Conservation (phyloP, 2,113 vertebrate genomes). For the Chrysochloris asiatica region DNA sequence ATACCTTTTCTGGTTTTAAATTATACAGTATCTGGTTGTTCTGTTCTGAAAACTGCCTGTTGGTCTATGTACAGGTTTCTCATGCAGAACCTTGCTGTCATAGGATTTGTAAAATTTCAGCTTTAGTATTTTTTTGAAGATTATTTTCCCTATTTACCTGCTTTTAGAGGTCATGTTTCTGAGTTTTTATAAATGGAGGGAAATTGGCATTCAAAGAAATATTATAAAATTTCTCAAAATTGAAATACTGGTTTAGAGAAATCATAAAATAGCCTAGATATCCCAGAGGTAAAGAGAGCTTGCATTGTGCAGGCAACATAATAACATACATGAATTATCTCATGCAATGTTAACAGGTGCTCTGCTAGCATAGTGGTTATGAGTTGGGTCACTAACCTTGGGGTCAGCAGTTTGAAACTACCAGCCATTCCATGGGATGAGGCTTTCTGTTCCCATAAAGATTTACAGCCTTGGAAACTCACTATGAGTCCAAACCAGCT, state of each 20-base stretch:
- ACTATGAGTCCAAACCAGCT: no score
- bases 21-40: background rate
- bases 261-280: background rate
- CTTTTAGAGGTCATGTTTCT: slow-evolving; percentile 40
- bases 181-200: background rate
- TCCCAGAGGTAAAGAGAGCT: slow-evolving; percentile 28
- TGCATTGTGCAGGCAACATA: background rate
- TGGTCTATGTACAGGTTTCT: background rate
- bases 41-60: background rate
- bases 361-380: no score
- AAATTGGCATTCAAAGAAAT: background rate
- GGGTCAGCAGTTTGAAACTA: no score
- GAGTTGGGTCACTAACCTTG: no score
- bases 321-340: background rate
- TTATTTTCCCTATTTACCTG: slow-evolving; percentile 12
- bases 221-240: slow-evolving; percentile 18
- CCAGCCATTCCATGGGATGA: no score
- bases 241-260: slow-evolving; percentile 41
- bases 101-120: background rate
- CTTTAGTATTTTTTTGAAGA: background rate
- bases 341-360: no score
- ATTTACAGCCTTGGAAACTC: no score
- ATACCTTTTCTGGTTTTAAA: background rate
- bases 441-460: no score
- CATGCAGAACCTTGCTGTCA: background rate